These are phyloP conservation scores for Hyla sarda DNA, from an alignment of 2,113 vertebrate species.

Conservation along the genomic window DNA sequence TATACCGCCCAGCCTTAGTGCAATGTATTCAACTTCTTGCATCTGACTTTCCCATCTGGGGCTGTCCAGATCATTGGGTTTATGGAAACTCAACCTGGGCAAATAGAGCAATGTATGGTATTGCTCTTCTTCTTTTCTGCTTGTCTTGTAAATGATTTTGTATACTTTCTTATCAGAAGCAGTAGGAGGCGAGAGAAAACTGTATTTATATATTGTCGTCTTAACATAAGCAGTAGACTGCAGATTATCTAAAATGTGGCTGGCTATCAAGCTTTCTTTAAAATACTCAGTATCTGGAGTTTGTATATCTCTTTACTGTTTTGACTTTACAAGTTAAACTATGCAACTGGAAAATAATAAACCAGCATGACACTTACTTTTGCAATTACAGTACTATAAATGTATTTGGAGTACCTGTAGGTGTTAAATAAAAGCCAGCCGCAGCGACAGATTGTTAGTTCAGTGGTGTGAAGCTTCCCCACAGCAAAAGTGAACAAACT, in stretches of 20 bases:
- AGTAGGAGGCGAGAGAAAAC: not conserved
- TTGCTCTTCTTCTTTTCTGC: not conserved
- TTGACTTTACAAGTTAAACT: conserved; percentile 14
- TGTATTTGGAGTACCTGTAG: conserved; percentile 10
- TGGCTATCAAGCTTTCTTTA: not conserved
- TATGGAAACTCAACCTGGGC: not conserved
- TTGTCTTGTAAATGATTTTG: not conserved
- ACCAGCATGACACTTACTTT: not conserved
- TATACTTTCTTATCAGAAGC: not conserved
- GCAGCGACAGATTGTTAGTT: conserved; percentile 15
- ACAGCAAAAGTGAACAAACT: conserved; percentile 7
- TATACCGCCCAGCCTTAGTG: no score
- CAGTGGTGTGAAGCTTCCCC: conserved; percentile 5
- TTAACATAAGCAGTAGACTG: not conserved
- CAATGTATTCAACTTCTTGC: no score
- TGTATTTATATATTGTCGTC: not conserved
- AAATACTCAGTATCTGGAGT: not conserved
- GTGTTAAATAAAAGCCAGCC: conserved; percentile 34
- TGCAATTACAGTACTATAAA: conserved; percentile 16
- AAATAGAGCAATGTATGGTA: not conserved
- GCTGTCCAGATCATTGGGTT: no score
- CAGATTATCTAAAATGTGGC: not conserved
- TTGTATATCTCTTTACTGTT: not conserved
- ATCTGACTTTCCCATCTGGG: no score
- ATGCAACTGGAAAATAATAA: conserved; percentile 27